Conservation (phyloP, 2,797 vertebrate species). For the Coregonus suidteri region DNA sequence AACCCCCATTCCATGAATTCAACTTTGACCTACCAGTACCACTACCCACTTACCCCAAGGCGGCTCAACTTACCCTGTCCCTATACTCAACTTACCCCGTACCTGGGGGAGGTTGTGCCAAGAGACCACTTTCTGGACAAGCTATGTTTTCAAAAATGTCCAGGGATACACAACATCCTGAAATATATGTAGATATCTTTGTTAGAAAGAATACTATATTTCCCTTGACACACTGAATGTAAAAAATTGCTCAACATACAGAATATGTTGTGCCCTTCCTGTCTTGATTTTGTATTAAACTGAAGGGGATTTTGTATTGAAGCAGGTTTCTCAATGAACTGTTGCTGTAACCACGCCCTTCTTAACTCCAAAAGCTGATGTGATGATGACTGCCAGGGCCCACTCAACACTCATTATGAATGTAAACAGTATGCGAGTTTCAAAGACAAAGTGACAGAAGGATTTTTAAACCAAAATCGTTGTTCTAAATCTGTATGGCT, state of each 20-base stretch:
- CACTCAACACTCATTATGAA: slow-evolving; percentile 47
- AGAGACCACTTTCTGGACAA: too few relatives aligned
- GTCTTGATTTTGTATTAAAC: not conserved
- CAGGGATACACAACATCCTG: too few relatives aligned
- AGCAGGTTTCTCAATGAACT: slow-evolving; percentile 6
- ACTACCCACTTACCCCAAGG: too few relatives aligned
- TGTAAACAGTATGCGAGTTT: slow-evolving; percentile 61
- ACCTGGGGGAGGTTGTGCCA: too few relatives aligned
- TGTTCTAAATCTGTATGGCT: slow-evolving; percentile 31
- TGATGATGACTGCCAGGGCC: slow-evolving; percentile 27
- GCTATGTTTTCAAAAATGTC: too few relatives aligned
- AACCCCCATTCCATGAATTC: too few relatives aligned
- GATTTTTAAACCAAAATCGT: slow-evolving; percentile 36
- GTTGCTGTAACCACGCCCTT: not conserved
- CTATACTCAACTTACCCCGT: too few relatives aligned
- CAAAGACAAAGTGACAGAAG: slow-evolving; percentile 24
- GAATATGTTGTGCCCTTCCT: not conserved
- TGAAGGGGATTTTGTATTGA: not conserved
- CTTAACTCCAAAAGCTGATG: slow-evolving; percentile 23
- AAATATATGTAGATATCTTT: too few relatives aligned
- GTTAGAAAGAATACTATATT: too few relatives aligned
- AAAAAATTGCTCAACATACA: not conserved
- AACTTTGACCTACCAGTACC: too few relatives aligned
- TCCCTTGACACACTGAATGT: too few relatives aligned
- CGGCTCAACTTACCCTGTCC: too few relatives aligned